A percentile compares a stretch with the other conserved stretches of the same genome.
Conservation (phyloP, 2,113 vertebrate genomes). For the Thryonomys swinderianus region DNA sequence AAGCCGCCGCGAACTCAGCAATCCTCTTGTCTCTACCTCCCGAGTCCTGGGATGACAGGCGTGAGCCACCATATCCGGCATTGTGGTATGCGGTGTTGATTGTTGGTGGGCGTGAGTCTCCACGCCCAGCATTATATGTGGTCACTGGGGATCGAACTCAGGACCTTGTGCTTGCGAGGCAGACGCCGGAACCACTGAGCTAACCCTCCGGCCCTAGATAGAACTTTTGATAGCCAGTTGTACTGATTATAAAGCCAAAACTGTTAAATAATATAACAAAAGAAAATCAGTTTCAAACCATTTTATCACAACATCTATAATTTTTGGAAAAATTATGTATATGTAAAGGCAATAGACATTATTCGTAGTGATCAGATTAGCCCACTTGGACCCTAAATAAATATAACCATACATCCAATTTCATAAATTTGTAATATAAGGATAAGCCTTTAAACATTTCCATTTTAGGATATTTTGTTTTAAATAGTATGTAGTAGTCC, state of each 20-base stretch:
- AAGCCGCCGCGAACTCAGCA: too few relatives aligned
- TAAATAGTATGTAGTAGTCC: conserved; percentile 15
- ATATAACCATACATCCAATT: neutral
- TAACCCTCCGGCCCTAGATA: too few relatives aligned
- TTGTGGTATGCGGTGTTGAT: too few relatives aligned
- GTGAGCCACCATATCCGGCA: too few relatives aligned
- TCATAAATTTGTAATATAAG: conserved; percentile 40
- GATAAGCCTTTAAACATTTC: neutral
- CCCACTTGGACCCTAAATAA: neutral
- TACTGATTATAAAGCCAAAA: conserved; percentile 54
- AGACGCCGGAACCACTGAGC: too few relatives aligned
- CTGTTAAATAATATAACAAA: conserved; percentile 14
- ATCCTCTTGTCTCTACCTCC: too few relatives aligned
- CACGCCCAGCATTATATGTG: too few relatives aligned
- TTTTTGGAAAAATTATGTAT: conserved; percentile 23
- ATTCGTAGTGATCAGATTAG: neutral
- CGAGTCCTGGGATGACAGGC: too few relatives aligned
- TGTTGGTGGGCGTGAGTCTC: too few relatives aligned
- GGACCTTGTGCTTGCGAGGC: too few relatives aligned
- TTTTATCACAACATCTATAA: conserved; percentile 1
- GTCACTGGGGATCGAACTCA: too few relatives aligned
- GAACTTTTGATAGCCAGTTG: neutral
- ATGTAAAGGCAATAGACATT: neutral
- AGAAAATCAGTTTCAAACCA: conserved; percentile 20
- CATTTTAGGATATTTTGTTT: conserved; percentile 6